Evolutionary conservation across 2,797 vertebrate genomes (phyloP).

Genomic region (Myotis pilosus): DNA sequence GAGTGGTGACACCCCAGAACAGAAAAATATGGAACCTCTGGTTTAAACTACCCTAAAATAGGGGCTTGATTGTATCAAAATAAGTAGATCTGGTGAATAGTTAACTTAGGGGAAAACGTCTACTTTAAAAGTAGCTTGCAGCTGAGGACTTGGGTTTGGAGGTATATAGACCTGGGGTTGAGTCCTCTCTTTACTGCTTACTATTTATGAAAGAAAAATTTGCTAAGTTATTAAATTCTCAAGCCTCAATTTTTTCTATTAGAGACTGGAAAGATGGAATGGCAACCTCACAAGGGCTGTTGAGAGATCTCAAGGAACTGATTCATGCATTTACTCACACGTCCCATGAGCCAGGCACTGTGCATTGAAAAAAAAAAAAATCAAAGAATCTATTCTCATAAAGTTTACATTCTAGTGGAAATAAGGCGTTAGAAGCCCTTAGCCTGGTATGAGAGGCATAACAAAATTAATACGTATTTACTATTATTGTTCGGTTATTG

Average conservation of each 20-base stretch:
- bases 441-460: background rate
- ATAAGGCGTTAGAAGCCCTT: background rate
- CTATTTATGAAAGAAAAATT: background rate
- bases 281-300: rapidly evolving
- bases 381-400: background rate
- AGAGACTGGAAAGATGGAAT: background rate
- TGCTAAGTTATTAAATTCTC: background rate
- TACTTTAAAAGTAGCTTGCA: background rate
- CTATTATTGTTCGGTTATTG: background rate
- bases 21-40: background rate
- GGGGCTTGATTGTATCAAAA: background rate
- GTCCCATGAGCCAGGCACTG: background rate
- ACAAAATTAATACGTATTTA: background rate
- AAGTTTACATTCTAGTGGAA: background rate
- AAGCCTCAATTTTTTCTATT: background rate
- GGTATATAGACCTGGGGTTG: background rate
- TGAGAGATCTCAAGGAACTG: background rate
- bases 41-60: background rate
- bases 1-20: background rate
- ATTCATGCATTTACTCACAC: background rate
- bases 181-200: background rate
- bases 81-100: background rate
- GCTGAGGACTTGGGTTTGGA: background rate
- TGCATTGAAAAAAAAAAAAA: background rate
- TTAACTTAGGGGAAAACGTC: background rate